Base-by-base conservation (phyloP, 2,797 vertebrate species). In the Poecilia wingei region DNA sequence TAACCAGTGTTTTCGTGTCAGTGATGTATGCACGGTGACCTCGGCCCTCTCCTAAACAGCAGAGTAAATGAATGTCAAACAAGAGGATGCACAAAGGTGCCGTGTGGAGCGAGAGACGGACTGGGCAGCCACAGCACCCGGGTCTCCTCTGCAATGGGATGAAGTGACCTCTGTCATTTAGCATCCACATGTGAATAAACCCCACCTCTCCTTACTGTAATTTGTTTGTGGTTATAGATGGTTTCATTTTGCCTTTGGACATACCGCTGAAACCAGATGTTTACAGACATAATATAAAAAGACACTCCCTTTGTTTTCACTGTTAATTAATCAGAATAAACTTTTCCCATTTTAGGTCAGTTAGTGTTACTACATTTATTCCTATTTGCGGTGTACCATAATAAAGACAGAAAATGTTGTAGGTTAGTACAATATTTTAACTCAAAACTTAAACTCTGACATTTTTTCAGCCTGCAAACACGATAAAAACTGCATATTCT, bases 51-150 rank as follows among this genome's bases (percentile, higher is more conserved):
- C 88, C 93, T 78, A 86, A 89, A 87, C 82, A 79, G 91, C 92
- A 91, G 87, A 96, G 96, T 96, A 95, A 96, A 96, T 95, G 93
- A 95, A 94, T 96, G 95, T 95, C 92, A 93, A 96, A 95, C 93
- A 95, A 94, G 93, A 80, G 71, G 57, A 76, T 28, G 82, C 91
- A 96, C 95, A 96, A 96, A 94, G 95, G 93, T 86, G 86, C 90
- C 79, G 90, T 86, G 85, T 94, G 91, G 86, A 91, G 94, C 80
- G 87, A 76, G 69, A 82, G 87, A 85, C 86, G 82, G 92, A 92
- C 90, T 79, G 82, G 22, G 91, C 89, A 81, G 82, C 72, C 61
- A 78, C 90, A 81, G 90, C 89, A 74, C 88, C 84, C 73, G 81
- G 82, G 82, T 83, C 85, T 86, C 80, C 39, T 33, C 87, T 31